These are phyloP conservation scores for Hyperoplus immaculatus DNA, from an alignment of 2,797 vertebrate genomes.

Conservation along the genomic window DNA sequence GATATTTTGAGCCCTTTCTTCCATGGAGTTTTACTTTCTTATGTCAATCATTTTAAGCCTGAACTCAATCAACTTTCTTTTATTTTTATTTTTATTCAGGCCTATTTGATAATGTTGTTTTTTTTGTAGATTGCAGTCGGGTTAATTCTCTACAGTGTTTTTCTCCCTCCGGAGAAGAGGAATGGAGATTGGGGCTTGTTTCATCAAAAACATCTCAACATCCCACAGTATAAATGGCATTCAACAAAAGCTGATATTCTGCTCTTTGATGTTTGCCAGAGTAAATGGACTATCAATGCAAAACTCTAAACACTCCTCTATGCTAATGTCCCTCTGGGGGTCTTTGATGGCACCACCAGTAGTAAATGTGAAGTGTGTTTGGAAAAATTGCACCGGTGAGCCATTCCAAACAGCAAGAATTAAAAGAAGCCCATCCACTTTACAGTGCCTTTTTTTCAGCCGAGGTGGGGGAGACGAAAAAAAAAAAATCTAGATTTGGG, in stretches of 20 bases:
- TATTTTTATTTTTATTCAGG: conserved; percentile 11
- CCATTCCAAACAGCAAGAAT: conserved; percentile 76
- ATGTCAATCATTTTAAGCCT: conserved; percentile 34
- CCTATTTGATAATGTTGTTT: conserved; percentile 44
- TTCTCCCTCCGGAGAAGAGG: conserved; percentile 47
- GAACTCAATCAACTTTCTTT: conserved; percentile 52
- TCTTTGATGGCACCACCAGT: conserved; percentile 77
- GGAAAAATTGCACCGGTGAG: conserved; percentile 79
- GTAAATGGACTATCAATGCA: conserved; percentile 83
- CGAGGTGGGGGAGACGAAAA: neutral
- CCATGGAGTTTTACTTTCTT: neutral
- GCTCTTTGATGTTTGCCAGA: conserved; percentile 80
- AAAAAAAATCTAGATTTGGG: conserved; percentile 34
- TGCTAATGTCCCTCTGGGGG: conserved; percentile 78
- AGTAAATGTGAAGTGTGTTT: conserved; percentile 79
- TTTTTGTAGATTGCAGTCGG: conserved; percentile 28
- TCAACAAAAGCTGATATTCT: conserved; percentile 73
- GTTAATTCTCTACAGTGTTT: conserved; percentile 33
- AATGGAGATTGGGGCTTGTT: conserved; percentile 56
- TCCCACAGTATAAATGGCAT: conserved; percentile 67
- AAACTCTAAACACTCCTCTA: conserved; percentile 78
- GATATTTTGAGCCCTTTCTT: conserved; percentile 18
- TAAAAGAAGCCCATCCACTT: conserved; percentile 61
- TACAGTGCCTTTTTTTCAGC: conserved; percentile 44
- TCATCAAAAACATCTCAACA: conserved; percentile 67